A percentile compares a stretch with the other conserved stretches of the same genome.
phyloP scores from a whole-genome alignment of 2,888 invertebrate genomes.

The Cheilosia soror region DNA sequence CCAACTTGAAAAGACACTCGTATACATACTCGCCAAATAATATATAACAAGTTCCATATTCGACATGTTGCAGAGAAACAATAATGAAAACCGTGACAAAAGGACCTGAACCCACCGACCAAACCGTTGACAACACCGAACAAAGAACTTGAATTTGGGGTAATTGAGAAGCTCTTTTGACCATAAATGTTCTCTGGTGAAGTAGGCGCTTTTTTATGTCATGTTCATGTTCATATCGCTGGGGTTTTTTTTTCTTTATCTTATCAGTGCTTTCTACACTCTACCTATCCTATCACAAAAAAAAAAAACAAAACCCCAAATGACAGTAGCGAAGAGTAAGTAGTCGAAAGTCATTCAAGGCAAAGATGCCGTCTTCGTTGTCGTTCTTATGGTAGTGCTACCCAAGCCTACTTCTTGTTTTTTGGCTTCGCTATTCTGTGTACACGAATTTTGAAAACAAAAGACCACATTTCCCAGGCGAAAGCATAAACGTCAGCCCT shows the following conservation, averaged over 20 bases:
- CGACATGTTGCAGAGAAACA: constrained; percentile 13
- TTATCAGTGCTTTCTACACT: constrained; percentile 17
- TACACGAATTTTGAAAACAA: constrained; percentile 48
- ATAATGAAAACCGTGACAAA: constrained; percentile 7
- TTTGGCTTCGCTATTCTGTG: constrained; percentile 16
- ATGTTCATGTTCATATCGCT: constrained; percentile 18
- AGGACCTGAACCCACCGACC: neutral
- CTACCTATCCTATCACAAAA: constrained; percentile 6
- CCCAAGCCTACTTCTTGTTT: neutral
- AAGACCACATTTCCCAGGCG: constrained; percentile 54
- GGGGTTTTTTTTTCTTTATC: constrained; percentile 10
- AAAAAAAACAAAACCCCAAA: constrained; percentile 58
- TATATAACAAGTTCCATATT: constrained; percentile 24
- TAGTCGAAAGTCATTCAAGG: neutral
- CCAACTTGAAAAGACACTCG: constrained; percentile 8
- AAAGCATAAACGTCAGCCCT: constrained; percentile 43
- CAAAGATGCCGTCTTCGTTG: constrained; percentile 1
- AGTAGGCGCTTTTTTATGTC: constrained; percentile 56
- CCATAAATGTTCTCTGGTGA: constrained; percentile 48
- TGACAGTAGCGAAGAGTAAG: constrained; percentile 43
- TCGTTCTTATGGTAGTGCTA: neutral
- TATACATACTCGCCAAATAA: neutral
- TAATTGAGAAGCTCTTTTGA: constrained; percentile 63
- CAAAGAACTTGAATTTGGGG: constrained; percentile 66
- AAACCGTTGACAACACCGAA: constrained; percentile 13